A percentile compares a stretch with the other conserved stretches of the same genome.
Conservation (phyloP, 2,113 vertebrate species). For the Cygnus atratus region DNA sequence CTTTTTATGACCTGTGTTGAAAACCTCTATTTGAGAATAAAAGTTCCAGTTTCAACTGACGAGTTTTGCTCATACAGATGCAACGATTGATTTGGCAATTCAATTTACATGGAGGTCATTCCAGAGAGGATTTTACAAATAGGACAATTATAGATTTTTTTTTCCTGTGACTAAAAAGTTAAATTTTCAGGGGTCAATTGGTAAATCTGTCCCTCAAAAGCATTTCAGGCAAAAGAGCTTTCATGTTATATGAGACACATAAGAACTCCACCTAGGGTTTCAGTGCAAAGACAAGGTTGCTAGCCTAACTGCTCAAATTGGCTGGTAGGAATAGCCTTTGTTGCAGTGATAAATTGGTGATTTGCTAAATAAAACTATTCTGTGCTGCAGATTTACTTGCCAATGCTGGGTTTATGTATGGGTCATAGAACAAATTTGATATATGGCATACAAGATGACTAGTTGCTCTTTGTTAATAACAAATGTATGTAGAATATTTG, state of each 20-base stretch:
- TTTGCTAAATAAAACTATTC: not conserved
- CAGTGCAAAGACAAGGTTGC: not conserved
- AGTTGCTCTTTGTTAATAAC: not conserved
- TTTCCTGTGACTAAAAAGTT: not conserved
- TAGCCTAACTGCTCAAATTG: not conserved
- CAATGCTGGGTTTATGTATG: not conserved
- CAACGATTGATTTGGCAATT: not conserved
- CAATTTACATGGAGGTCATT: not conserved
- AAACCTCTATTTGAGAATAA: not conserved
- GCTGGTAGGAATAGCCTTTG: not conserved
- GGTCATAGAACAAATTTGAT: not conserved
- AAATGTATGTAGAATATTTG: not conserved
- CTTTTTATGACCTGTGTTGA: constrained; percentile 34
- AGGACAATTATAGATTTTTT: not conserved
- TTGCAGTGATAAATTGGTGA: not conserved
- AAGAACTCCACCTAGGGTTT: not conserved
- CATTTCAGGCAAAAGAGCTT: not conserved
- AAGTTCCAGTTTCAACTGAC: not conserved
- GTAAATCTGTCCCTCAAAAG: not conserved
- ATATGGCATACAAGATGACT: not conserved
- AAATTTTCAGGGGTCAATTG: not conserved
- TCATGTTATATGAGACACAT: not conserved
- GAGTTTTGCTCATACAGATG: not conserved
- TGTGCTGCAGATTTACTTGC: not conserved
- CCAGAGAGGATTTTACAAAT: not conserved